Conservation (phyloP, 2,888 invertebrate genomes). For the Labia minor region DNA sequence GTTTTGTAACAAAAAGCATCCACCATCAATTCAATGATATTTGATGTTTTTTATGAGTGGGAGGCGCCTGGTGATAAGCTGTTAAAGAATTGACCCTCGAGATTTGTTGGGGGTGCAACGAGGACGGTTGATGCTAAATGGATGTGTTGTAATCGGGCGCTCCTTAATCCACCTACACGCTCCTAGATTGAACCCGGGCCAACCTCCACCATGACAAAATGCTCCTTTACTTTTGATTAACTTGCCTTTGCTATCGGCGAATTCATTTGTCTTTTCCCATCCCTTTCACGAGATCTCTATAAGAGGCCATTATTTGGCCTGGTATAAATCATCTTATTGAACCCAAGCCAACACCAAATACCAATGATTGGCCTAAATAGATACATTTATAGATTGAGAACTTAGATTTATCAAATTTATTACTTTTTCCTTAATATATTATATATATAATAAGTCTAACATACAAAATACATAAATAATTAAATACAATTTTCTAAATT, state of each 20-base stretch:
- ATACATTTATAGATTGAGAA: no score
- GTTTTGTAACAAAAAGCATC: no score
- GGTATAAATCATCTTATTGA: neutral
- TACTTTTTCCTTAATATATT: no score
- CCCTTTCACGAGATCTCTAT: neutral
- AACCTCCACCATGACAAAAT: neutral
- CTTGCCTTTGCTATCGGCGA: slow-evolving; percentile 7
- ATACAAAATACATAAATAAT: no score
- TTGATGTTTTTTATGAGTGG: no score
- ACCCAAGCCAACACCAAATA: neutral
- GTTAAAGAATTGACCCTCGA: neutral
- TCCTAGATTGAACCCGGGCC: neutral
- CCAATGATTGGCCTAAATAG: neutral
- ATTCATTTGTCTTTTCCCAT: slow-evolving; percentile 8
- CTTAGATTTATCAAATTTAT: no score
- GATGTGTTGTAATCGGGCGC: neutral
- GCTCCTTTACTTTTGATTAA: slow-evolving; percentile 13
- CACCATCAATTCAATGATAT: no score
- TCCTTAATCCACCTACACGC: neutral
- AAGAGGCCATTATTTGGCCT: neutral
- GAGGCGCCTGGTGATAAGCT: neutral
- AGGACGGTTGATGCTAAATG: neutral
- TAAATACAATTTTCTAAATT: no score
- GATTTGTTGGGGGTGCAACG: neutral
- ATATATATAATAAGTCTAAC: no score